phyloP scores from a whole-genome alignment of 2,888 invertebrate genomes.

The Thymelicus sylvestris region DNA sequence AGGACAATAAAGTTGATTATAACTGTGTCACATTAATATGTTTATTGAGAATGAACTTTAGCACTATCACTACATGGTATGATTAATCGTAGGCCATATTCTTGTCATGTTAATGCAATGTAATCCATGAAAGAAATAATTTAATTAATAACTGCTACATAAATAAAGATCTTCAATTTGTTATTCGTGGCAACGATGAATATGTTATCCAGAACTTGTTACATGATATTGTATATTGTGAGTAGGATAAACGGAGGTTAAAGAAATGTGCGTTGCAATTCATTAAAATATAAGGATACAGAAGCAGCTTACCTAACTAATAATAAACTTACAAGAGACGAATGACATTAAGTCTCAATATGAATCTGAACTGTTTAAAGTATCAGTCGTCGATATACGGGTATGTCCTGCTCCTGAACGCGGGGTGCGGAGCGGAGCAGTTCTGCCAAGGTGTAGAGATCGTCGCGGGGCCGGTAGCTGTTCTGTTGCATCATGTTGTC shows the following conservation, averaged over 20 bases:
- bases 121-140: not conserved
- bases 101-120: conserved; percentile 26
- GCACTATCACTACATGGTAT: not conserved
- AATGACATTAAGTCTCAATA: conserved; percentile 46
- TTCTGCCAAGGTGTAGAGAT: conserved; percentile 85
- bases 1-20: conserved; percentile 47
- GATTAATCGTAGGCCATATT: conserved; percentile 58
- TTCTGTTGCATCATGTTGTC: conserved; percentile 74
- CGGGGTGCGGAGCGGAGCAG: conserved; percentile 81
- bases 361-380: conserved; percentile 69
- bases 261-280: conserved; percentile 49
- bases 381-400: conserved; percentile 86
- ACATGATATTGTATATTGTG: not conserved
- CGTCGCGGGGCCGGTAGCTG: conserved; percentile 80
- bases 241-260: not conserved
- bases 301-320: conserved; percentile 46
- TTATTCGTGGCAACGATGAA: not conserved
- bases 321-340: conserved; percentile 30
- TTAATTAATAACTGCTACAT: not conserved
- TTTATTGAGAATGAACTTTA: conserved; percentile 7
- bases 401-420: conserved; percentile 83
- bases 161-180: not conserved
- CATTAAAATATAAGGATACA: conserved; percentile 44
- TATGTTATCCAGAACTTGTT: not conserved
- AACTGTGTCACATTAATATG: conserved; percentile 1